phyloP scores from a whole-genome alignment of 2,113 vertebrate species.

The Phycodurus eques region DNA sequence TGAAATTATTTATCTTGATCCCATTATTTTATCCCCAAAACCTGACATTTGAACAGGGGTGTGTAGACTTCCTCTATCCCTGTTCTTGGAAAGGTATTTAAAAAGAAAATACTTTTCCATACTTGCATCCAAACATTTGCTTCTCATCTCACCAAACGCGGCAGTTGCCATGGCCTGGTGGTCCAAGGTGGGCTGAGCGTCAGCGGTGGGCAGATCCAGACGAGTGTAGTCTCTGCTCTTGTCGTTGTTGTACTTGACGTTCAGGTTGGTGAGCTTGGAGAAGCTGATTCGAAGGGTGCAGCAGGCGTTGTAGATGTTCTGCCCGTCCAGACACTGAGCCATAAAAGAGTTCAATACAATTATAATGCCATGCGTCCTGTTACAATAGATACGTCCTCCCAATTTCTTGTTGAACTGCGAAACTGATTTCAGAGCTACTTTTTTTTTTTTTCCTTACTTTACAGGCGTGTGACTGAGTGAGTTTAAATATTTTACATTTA shows the following conservation, averaged over 20 bases:
- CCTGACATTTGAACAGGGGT: too few species aligned
- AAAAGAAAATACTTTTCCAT: too few species aligned
- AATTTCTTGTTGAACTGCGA: not conserved
- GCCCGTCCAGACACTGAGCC: constrained; percentile 87
- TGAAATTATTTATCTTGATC: too few species aligned
- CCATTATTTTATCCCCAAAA: too few species aligned
- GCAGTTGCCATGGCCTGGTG: constrained; percentile 89
- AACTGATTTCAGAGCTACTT: not conserved
- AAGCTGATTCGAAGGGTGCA: constrained; percentile 95
- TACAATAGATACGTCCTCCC: not conserved
- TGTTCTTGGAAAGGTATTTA: too few species aligned
- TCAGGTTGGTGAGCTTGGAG: constrained; percentile 96
- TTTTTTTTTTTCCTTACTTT: too few species aligned
- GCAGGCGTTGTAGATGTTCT: constrained; percentile 98
- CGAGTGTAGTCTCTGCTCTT: constrained; percentile 96
- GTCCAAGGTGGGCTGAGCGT: constrained; percentile 85
- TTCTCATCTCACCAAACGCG: constrained; percentile 79
- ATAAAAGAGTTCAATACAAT: not conserved
- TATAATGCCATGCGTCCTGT: not conserved
- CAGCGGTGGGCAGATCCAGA: constrained; percentile 90
- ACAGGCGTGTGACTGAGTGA: too few species aligned
- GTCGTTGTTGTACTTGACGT: constrained; percentile 97
- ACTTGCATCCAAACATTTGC: not conserved
- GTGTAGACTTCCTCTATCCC: too few species aligned
- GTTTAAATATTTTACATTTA: too few species aligned